These are phyloP conservation scores for Nothura maculosa DNA, from an alignment of 2,797 vertebrate genomes.

Conservation along the genomic window DNA sequence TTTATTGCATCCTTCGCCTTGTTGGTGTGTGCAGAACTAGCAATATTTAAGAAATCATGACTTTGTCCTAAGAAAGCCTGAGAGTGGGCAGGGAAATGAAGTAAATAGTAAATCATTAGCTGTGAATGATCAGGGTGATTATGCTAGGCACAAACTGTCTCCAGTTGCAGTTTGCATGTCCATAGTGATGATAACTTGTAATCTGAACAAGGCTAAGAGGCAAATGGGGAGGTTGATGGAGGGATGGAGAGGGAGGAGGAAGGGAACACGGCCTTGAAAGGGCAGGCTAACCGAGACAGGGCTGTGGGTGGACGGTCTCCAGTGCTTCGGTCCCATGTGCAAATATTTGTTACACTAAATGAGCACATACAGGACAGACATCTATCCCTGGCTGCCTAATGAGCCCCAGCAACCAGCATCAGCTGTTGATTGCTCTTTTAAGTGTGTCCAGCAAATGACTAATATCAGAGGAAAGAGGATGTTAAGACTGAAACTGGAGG, in stretches of 20 bases:
- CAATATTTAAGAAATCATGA: conserved; percentile 13
- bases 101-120: conserved; percentile 39
- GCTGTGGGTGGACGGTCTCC: neutral
- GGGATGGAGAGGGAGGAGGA: neutral
- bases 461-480: neutral
- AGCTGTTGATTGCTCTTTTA: neutral
- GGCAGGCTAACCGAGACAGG: neutral
- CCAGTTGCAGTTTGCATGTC: conserved; percentile 37
- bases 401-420: neutral
- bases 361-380: neutral
- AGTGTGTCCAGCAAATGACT: neutral
- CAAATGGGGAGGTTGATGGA: neutral
- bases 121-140: conserved; percentile 32
- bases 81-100: conserved; percentile 39
- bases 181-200: neutral
- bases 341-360: conserved; percentile 18
- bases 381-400: neutral
- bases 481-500: neutral
- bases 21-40: neutral
- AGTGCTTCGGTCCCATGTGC: neutral
- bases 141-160: neutral
- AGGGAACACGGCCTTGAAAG: neutral
- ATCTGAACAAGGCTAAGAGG: conserved; percentile 27
- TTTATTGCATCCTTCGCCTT: conserved; percentile 18
- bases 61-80: conserved; percentile 40